phyloP scores from a whole-genome alignment of 2,113 vertebrate species.

The Corythoichthys intestinalis region DNA sequence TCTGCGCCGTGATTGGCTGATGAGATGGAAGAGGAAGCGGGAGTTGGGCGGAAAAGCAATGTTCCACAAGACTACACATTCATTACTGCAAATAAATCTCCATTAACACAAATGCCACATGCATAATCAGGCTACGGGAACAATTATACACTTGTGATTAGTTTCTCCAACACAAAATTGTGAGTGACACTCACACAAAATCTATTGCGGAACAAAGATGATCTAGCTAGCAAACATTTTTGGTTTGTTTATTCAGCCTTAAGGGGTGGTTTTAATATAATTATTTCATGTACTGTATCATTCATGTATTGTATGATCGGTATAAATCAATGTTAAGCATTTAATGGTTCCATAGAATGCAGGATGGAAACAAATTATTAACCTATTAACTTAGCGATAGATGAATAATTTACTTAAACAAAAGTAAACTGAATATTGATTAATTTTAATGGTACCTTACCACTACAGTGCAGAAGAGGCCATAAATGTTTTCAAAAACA shows the following conservation, averaged over 20 bases:
- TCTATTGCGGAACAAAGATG: neutral
- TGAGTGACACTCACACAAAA: constrained; percentile 60
- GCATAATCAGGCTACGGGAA: constrained; percentile 68
- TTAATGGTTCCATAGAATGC: no score
- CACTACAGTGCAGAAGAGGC: no score
- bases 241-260: neutral
- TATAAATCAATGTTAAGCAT: no score
- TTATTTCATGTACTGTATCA: no score
- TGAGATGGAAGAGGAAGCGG: constrained; percentile 51
- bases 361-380: no score
- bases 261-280: no score
- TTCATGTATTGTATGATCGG: no score
- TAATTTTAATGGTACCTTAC: no score
- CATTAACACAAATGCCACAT: constrained; percentile 68
- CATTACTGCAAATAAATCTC: constrained; percentile 72
- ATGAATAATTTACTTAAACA: no score
- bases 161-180: constrained; percentile 62
- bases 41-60: constrained; percentile 60
- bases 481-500: no score
- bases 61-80: constrained; percentile 75
- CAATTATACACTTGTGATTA: constrained; percentile 68
- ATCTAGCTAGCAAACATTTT: neutral
- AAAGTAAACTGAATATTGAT: no score
- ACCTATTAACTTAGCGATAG: no score
- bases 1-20: constrained; percentile 49